These are phyloP conservation scores for Cyprinodon variegatus DNA, from an alignment of 2,113 vertebrate species.

Conservation along the genomic window DNA sequence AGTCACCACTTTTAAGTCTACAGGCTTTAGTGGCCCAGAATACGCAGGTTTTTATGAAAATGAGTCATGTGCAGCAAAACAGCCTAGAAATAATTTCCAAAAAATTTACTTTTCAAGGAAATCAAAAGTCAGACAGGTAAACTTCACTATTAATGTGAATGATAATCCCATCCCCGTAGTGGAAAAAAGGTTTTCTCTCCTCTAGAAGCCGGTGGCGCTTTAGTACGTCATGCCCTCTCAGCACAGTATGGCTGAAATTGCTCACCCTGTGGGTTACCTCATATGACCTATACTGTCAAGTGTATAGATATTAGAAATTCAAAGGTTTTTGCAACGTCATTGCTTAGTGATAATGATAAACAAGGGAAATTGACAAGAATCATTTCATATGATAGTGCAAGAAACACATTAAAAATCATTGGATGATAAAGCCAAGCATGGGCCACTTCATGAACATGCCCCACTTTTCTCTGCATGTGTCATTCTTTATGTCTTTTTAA, in stretches of 20 bases:
- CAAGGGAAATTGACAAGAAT: no score
- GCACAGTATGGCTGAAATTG: background rate
- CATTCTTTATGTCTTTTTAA: no score
- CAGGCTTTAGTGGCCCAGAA: background rate
- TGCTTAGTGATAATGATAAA: no score
- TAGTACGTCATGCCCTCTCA: background rate
- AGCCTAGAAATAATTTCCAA: background rate
- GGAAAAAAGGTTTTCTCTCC: background rate
- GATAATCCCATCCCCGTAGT: background rate
- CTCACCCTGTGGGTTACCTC: background rate
- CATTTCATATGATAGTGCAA: no score
- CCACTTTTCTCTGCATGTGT: no score
- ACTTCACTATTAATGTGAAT: background rate
- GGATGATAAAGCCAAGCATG: no score
- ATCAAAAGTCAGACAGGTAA: background rate
- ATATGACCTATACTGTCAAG: background rate
- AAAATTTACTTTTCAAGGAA: background rate
- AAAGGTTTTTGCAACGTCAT: no score
- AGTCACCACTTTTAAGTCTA: background rate
- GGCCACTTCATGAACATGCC: no score
- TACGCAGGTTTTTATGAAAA: background rate
- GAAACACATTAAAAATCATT: no score
- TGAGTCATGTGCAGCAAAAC: background rate
- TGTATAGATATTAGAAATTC: no score
- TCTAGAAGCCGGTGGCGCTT: background rate